Evolutionary conservation across 2,113 vertebrate genomes (phyloP).

Genomic region (Empidonax alnorum): DNA sequence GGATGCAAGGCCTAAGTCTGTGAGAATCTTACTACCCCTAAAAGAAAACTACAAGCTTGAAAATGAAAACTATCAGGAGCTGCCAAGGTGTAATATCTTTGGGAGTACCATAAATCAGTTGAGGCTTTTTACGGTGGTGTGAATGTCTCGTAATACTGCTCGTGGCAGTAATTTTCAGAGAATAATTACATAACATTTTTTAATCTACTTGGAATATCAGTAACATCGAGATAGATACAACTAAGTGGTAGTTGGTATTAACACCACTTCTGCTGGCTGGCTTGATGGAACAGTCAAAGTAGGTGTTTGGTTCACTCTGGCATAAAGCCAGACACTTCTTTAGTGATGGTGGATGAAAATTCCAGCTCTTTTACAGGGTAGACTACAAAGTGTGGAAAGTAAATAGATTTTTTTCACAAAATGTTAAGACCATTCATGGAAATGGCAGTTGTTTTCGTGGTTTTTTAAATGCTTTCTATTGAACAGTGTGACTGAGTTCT

Average conservation of each 20-base stretch:
- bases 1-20: neutral
- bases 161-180: neutral
- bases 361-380: neutral
- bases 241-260: neutral
- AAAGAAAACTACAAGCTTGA: neutral
- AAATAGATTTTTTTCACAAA: neutral
- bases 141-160: neutral
- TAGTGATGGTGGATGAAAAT: neutral
- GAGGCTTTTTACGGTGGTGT: neutral
- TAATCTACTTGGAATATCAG: neutral
- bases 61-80: neutral
- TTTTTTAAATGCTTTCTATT: neutral
- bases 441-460: neutral
- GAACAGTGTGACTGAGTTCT: neutral
- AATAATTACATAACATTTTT: neutral
- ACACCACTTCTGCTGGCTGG: neutral
- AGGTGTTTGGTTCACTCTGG: neutral
- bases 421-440: neutral
- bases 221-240: neutral
- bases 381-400: neutral
- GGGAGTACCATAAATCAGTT: neutral
- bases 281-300: neutral
- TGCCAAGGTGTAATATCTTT: neutral
- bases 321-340: neutral
- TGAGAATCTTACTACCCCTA: neutral